phyloP scores from a whole-genome alignment of 2,888 invertebrate genomes.

The Keiferia lycopersicella region DNA sequence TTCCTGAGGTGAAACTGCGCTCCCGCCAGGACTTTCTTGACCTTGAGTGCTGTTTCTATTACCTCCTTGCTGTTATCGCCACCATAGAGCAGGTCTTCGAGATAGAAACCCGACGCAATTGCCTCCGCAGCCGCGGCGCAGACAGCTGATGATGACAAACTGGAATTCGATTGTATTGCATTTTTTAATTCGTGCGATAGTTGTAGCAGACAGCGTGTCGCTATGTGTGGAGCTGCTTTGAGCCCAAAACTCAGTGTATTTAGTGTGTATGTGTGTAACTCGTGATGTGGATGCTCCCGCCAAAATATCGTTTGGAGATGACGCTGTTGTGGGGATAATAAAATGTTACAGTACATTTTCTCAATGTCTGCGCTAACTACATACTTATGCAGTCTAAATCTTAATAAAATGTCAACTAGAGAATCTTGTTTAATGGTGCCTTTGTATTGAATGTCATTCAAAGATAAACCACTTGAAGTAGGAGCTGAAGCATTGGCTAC shows the following conservation, averaged over 20 bases:
- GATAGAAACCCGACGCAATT: neutral
- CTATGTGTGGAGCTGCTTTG: neutral
- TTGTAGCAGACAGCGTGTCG: neutral
- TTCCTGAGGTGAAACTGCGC: slow-evolving; percentile 24
- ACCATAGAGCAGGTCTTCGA: slow-evolving; percentile 1
- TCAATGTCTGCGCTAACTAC: too few relatives aligned
- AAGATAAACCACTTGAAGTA: slow-evolving; percentile 16
- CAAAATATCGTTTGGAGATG: slow-evolving; percentile 8
- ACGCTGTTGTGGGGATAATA: neutral
- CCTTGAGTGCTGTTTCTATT: slow-evolving; percentile 2
- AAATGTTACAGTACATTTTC: slow-evolving; percentile 12
- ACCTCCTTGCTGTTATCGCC: neutral
- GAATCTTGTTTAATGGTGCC: slow-evolving; percentile 12
- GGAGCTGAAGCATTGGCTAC: slow-evolving; percentile 24
- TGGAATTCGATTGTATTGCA: neutral
- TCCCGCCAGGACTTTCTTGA: slow-evolving; percentile 10
- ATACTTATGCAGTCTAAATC: slow-evolving; percentile 9
- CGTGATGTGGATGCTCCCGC: neutral
- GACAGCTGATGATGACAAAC: neutral
- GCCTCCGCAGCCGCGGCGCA: neutral
- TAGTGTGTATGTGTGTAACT: neutral
- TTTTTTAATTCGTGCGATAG: neutral
- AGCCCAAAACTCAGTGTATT: slow-evolving; percentile 4
- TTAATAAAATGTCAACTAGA: slow-evolving; percentile 1
- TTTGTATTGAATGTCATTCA: slow-evolving; percentile 18